A percentile compares a stretch with the other conserved stretches of the same genome.
Conservation (phyloP, 2,113 vertebrate species). For the Eptesicus fuscus region DNA sequence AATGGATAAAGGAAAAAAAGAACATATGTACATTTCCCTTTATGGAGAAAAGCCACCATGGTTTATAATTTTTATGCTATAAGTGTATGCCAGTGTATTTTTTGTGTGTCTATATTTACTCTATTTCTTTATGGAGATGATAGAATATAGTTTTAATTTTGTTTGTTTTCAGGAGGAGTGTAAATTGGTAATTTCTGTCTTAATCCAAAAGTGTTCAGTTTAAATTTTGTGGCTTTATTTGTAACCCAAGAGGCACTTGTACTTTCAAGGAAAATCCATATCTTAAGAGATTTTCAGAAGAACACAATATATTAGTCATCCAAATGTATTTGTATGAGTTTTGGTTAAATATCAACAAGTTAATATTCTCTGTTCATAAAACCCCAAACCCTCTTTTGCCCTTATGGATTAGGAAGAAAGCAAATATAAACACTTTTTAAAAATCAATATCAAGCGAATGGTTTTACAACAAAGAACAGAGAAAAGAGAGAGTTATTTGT, state of each 20-base stretch:
- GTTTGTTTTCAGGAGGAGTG: not conserved
- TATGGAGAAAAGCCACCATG: not conserved
- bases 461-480: not conserved
- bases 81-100: not conserved
- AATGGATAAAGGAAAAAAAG: not conserved
- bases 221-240: slow-evolving; percentile 47
- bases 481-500: not conserved
- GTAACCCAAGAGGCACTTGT: slow-evolving; percentile 6
- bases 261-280: slow-evolving; percentile 33
- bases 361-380: slow-evolving; percentile 36
- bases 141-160: not conserved
- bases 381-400: not conserved
- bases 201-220: not conserved
- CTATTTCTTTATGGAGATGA: not conserved
- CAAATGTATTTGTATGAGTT: slow-evolving; percentile 43
- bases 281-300: slow-evolving; percentile 13
- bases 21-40: not conserved
- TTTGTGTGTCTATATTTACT: not conserved
- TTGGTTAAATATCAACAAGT: slow-evolving; percentile 44
- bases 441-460: not conserved
- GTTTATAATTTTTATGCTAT: not conserved
- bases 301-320: not conserved
- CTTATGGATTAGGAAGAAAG: slow-evolving; percentile 32
- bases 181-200: not conserved
- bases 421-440: slow-evolving; percentile 26